Evolutionary conservation across 2,888 invertebrate species (phyloP).

Genomic region (Morpho achilles): DNA sequence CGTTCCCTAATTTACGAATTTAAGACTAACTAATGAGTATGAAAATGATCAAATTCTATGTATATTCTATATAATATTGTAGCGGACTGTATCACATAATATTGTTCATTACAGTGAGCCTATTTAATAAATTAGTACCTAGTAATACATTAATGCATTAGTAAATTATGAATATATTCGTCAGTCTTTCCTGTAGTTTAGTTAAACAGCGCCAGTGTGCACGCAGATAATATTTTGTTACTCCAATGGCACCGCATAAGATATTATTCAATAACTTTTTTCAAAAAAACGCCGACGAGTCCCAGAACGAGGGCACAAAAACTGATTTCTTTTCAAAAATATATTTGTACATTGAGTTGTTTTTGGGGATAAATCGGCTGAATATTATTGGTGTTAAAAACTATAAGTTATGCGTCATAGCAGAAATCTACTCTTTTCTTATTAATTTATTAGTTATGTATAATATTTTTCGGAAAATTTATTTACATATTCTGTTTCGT

Average conservation of each 20-base stretch:
- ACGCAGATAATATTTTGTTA: neutral
- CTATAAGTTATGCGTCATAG: neutral
- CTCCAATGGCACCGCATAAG: neutral
- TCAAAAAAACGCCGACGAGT: neutral
- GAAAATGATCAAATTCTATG: no score
- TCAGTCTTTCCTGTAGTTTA: no score
- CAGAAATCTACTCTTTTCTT: neutral
- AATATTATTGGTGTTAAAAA: neutral
- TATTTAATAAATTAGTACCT: no score
- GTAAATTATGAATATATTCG: no score
- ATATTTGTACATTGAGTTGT: neutral
- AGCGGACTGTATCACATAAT: no score
- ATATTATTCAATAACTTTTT: neutral
- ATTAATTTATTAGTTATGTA: neutral
- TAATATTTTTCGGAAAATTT: neutral
- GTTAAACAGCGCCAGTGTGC: neutral
- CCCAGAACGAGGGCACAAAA: neutral
- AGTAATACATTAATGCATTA: no score
- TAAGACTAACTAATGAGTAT: no score
- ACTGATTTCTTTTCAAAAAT: neutral
- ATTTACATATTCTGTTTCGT: neutral
- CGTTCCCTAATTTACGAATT: no score
- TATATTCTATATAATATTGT: no score
- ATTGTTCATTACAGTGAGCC: no score
- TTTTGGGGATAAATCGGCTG: neutral